Evolutionary conservation across 2,888 invertebrate genomes (phyloP), one percentile per base, ranked within the genome.

Genomic region (Escarpia spicata): DNA sequence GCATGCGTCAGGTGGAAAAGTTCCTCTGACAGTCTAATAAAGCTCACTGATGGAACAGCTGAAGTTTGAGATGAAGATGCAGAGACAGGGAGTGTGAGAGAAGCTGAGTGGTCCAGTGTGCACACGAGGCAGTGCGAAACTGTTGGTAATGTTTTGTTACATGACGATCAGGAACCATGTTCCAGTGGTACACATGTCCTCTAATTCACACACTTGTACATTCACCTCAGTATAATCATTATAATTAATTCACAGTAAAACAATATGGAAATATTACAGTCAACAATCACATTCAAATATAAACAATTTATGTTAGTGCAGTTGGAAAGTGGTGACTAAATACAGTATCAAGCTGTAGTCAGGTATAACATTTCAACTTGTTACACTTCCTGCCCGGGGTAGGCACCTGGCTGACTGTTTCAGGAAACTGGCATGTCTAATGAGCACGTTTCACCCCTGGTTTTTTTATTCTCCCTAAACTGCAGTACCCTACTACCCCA

Each of bases 381-480:
- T 45, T 6, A 45, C 45, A 45, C 45, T 45, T 45, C 45, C 45
- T 45, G 52, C 15, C 52, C 9, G 8, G 52, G 52, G 0, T 26
- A 75, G 19, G 9, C 52, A 52, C 75, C 19, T n/a, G n/a, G n/a
- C 19, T 4, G 52, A 52, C 26, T 75, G 26, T 26, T 75, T 75
- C 19, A 75, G n/a, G 26, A 75, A 75, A 75, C 75, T 75, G 75
- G 75, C 75, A 75, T 75, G 75, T 75, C 75, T 75, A 75, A 75
- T 75, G 75, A 75, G 75, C 19, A 19, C 19, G 6, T 75, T 75
- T 26, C 19, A n/a, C 75, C 75, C 0, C 3, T 26, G 75, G 26
- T 60, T 75, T 26, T 26, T n/a, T 26, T n/a, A 19, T n/a, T 75
- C 75, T 26, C 75, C 15, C 26, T 75, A 75, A 75, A 75, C 26